These are phyloP conservation scores for Trypoxylon attenuatum DNA, from an alignment of 2,888 invertebrate genomes.

Conservation along the genomic window DNA sequence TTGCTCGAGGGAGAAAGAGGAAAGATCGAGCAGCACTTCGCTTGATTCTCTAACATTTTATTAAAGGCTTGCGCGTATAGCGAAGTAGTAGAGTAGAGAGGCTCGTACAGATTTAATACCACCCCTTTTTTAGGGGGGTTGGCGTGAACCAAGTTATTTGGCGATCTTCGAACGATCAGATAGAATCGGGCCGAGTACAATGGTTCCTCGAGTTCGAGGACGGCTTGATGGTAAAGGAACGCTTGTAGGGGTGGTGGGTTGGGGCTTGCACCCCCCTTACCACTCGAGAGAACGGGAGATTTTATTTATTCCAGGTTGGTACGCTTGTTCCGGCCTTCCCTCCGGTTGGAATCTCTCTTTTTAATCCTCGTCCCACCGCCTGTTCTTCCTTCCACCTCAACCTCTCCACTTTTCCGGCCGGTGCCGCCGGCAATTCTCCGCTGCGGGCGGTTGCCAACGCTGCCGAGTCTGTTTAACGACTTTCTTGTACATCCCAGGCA, in stretches of 20 bases:
- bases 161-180: slow-evolving; percentile 59
- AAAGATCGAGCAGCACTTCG: too few species aligned
- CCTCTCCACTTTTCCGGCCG: slow-evolving; percentile 37
- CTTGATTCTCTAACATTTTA: too few species aligned
- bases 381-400: slow-evolving; percentile 14
- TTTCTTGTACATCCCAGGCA: slow-evolving; percentile 55
- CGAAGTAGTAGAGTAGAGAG: too few species aligned
- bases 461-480: slow-evolving; percentile 55
- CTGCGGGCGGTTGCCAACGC: slow-evolving; percentile 61
- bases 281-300: slow-evolving; percentile 52
- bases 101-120: too few species aligned
- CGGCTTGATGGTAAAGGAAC: slow-evolving; percentile 37
- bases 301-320: slow-evolving; percentile 67
- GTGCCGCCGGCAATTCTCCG: slow-evolving; percentile 33
- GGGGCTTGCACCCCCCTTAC: slow-evolving; percentile 45
- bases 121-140: too few species aligned
- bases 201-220: slow-evolving; percentile 48
- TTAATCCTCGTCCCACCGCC: slow-evolving; percentile 49
- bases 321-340: slow-evolving; percentile 62
- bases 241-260: slow-evolving; percentile 20
- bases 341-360: slow-evolving; percentile 58
- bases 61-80: too few species aligned
- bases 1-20: too few species aligned
- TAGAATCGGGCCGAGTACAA: slow-evolving; percentile 52
- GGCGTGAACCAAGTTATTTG: slow-evolving; percentile 49